Evolutionary conservation across 2,113 vertebrate species (phyloP).

Genomic region (Dipodomys stephensi): DNA sequence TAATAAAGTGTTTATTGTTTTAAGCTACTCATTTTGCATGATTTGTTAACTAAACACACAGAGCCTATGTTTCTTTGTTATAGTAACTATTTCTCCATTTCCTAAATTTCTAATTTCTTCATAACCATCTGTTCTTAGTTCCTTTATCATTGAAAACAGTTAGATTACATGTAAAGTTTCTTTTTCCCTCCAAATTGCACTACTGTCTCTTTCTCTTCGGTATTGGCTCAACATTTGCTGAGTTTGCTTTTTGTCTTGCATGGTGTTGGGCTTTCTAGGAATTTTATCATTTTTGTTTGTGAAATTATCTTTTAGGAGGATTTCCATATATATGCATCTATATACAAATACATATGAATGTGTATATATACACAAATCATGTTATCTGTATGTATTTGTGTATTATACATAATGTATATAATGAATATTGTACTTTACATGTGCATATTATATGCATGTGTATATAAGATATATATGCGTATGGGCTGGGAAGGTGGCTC

Average conservation of each 20-base stretch:
- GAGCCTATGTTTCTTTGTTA: background rate
- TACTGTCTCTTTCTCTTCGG: conserved; percentile 15
- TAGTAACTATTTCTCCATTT: conserved; percentile 20
- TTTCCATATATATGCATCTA: background rate
- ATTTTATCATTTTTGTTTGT: conserved; percentile 12
- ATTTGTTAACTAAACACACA: background rate
- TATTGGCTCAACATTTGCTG: background rate
- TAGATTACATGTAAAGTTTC: background rate
- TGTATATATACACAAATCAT: background rate
- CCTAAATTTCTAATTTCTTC: conserved; percentile 32
- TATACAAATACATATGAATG: too few relatives aligned
- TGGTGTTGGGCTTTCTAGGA: background rate
- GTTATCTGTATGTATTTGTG: too few relatives aligned
- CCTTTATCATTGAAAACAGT: conserved; percentile 30
- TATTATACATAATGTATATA: too few relatives aligned
- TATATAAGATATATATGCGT: too few relatives aligned
- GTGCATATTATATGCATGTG: too few relatives aligned
- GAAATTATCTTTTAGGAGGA: conserved; percentile 13
- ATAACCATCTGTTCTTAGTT: conserved; percentile 16
- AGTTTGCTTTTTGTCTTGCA: conserved; percentile 46
- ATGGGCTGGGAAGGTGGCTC: too few relatives aligned
- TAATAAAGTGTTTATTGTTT: background rate
- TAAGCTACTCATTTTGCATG: conserved; percentile 15
- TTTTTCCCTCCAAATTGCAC: background rate
- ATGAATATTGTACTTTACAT: too few relatives aligned